Evolutionary conservation across 2,797 vertebrate species (phyloP).

Genomic region (Tolypeutes matacus): DNA sequence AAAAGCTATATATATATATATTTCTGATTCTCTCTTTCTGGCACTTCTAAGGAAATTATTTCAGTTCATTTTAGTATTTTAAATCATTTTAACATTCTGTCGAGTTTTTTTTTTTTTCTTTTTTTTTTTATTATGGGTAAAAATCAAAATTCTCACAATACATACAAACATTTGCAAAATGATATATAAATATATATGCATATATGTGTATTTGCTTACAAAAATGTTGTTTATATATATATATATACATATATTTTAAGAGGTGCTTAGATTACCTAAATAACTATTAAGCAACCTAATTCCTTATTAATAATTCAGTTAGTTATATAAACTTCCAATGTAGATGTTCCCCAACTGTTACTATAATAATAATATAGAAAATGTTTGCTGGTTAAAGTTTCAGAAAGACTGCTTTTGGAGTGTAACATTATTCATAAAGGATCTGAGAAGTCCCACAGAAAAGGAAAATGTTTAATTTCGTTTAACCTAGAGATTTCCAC

Average conservation of each 20-base stretch:
- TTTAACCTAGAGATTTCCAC: constrained; percentile 15
- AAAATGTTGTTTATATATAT: too few species aligned
- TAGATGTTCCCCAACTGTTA: background rate
- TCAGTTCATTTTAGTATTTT: constrained; percentile 56
- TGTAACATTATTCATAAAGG: background rate
- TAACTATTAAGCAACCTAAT: background rate
- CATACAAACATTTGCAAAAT: too few species aligned
- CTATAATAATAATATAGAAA: background rate
- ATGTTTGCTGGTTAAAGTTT: constrained; percentile 18
- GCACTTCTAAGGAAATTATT: constrained; percentile 1
- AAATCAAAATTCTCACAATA: too few species aligned
- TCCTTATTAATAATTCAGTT: constrained; percentile 45
- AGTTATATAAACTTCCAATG: background rate
- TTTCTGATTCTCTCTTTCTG: constrained; percentile 15
- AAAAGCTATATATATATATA: background rate
- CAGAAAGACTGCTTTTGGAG: constrained; percentile 8
- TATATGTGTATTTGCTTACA: too few species aligned
- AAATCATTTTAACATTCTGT: constrained; percentile 37
- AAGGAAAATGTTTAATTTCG: constrained; percentile 5
- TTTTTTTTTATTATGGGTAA: too few species aligned
- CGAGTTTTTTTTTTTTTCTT: too few species aligned
- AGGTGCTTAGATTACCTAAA: too few species aligned
- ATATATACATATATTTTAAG: too few species aligned
- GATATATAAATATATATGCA: too few species aligned
- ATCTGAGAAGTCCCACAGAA: background rate